Conservation (phyloP, 1,140 invertebrate species). For the Radopholus similis region DNA sequence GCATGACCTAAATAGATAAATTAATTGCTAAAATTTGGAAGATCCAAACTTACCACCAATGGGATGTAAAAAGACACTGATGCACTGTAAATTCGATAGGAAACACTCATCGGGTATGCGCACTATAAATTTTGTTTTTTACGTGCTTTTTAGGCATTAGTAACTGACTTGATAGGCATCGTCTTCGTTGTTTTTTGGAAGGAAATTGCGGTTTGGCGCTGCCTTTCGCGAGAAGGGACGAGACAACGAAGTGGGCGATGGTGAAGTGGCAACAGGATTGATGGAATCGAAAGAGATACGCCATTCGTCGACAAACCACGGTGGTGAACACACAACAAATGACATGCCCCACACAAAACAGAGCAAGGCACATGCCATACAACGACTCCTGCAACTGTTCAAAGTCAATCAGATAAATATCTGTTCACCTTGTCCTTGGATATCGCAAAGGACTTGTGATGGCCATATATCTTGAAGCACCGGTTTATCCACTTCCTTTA, state of each 20-base stretch:
- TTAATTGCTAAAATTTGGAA: constrained; percentile 4
- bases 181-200: background rate
- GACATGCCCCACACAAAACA: constrained; percentile 50
- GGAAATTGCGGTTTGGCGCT: background rate
- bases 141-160: no score
- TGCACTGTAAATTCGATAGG: constrained; percentile 59
- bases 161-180: constrained; percentile 18
- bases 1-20: constrained; percentile 47
- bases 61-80: constrained; percentile 58
- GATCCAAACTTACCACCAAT: constrained; percentile 42
- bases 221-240: background rate
- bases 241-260: background rate
- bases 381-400: constrained; percentile 44
- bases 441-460: constrained; percentile 65
- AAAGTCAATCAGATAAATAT: background rate
- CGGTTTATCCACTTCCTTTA: background rate
- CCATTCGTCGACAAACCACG: constrained; percentile 57
- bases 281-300: constrained; percentile 31
- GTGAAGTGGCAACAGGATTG: background rate
- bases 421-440: constrained; percentile 60
- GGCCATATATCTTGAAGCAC: constrained; percentile 61
- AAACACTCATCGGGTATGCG: constrained; percentile 54
- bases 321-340: constrained; percentile 53
- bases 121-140: no score
- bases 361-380: constrained; percentile 51